Base-by-base conservation (phyloP, 2,113 vertebrate genomes). In the Pluvianellus socialis region DNA sequence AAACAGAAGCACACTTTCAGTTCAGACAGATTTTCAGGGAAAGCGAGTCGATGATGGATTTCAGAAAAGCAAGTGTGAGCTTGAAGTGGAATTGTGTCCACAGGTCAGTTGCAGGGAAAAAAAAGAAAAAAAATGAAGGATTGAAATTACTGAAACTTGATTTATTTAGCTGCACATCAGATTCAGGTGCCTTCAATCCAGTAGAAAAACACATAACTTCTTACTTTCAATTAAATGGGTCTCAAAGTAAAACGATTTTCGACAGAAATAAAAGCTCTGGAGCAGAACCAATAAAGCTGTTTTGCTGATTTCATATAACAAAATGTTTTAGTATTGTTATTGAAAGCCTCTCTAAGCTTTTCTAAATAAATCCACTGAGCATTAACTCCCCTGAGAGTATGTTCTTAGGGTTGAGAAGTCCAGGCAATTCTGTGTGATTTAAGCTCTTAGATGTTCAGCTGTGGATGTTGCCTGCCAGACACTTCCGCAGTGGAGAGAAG, bases 161-260 rank as follows among this genome's bases (percentile, higher is more conserved):
- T 85, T 86, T 91, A 62, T 42, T 86, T 76, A 88, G 38, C 26
- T 73, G 68, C 42, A n/a, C 13, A 53, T 76, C 26, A 50, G 50
- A 74, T 67, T 77, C 4, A 3, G 10, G 33, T 86, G 33, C 21
- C 62, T 92, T 77, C 53, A 76, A 5, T 74, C 20, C 82, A 91
- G 27, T 47, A 90, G 38, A 56, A 88, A 77, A 93, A 35, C n/a
- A 63, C 5, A 3, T 30, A 28, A 42, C 19, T 84, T 83, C 90
- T 70, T 55, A 52, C n/a, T 77, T 96, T 86, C 90, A 83, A 14
- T 90, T 83, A 88, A 90, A 83, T 12, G 13, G 12, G 30, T 93
- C 55, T 90, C 67, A 67, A 90, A 96, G 65, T 58, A 67, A 86
- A 88, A 87, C 32, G 7, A 79, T 79, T 96, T 88, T 84, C 76